Evolutionary conservation across 2,888 invertebrate genomes (phyloP).

Genomic region (Gortyna flavago): DNA sequence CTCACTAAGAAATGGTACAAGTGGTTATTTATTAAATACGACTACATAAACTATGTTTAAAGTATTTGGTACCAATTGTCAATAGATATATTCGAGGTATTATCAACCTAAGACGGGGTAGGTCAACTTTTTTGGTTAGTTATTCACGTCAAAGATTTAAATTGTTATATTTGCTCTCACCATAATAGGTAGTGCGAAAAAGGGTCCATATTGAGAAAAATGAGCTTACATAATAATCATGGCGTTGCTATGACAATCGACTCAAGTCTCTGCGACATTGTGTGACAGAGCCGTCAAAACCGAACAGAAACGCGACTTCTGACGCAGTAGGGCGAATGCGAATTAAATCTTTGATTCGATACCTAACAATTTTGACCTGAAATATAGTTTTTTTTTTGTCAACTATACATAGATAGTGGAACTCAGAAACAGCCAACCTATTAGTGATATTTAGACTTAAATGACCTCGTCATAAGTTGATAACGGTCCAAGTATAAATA

Average conservation of each 20-base stretch:
- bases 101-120: not conserved
- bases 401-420: not conserved
- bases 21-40: slow-evolving; percentile 20
- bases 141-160: not conserved
- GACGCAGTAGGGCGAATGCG: not conserved
- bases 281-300: not conserved
- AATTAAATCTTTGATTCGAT: not conserved
- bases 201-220: no score
- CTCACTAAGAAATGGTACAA: slow-evolving; percentile 17
- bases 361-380: not conserved
- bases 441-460: not conserved
- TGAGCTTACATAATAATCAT: not conserved
- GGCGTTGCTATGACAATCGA: not conserved
- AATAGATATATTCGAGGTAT: slow-evolving; percentile 1
- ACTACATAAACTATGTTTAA: slow-evolving; percentile 13
- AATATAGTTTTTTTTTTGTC: not conserved
- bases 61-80: slow-evolving; percentile 41
- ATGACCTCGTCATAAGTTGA: slow-evolving; percentile 8
- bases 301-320: not conserved
- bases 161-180: not conserved
- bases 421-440: not conserved
- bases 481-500: not conserved
- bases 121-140: no score
- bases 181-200: not conserved
- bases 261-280: not conserved